Evolutionary conservation across 2,113 vertebrate genomes (phyloP), one percentile per base, ranked within the genome.

Genomic region (Bambusicola thoracicus): DNA sequence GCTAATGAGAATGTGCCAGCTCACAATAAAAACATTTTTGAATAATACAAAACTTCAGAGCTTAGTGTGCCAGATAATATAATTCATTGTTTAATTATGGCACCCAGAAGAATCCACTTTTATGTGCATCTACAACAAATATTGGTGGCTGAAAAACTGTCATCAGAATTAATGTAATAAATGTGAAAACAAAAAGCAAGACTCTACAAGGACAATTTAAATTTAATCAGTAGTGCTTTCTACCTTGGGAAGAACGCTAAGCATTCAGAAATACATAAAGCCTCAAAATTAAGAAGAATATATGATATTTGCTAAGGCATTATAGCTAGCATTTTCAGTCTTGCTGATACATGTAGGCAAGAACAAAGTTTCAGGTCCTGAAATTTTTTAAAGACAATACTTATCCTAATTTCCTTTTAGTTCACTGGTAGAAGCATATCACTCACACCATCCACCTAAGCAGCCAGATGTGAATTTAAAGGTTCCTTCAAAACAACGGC

Each of bases 1-100:
- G 97, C 97, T 98, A 98, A 98, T 98, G 97, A 99, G 98, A 92
- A 87, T 48, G 78, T 86, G 86, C 59, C 93, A 74, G 78, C 88
- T 92, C 92, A 92, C 88, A 97, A 97, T 92, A 97, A 98, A 97
- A 98, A 97, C 90, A 94, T 89, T 96, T 97, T 27, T 96, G 91
- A 97, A 98, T 97, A 97, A 98, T 94, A 97, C 87, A 97, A 93
- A 94, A 94, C 81, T 92, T 69, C 82, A 95, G 86, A 94, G 86
- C 80, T 55, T 68, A 41, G 82, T 90, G 85, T 94, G 84, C 88
- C 95, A 95, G 93, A 95, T 94, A 97, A 95, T 73, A 55, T 49
- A 68, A 94, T 86, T 92, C 89, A 81, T 36, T 95, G 92, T 93
- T 92, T 95, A 95, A 94, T 96, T 95, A 89, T 2, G 3, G 84